A percentile compares a stretch with the other conserved stretches of the same genome.
Conservation (phyloP, 2,888 invertebrate species). For the Cheilosia pagana region DNA sequence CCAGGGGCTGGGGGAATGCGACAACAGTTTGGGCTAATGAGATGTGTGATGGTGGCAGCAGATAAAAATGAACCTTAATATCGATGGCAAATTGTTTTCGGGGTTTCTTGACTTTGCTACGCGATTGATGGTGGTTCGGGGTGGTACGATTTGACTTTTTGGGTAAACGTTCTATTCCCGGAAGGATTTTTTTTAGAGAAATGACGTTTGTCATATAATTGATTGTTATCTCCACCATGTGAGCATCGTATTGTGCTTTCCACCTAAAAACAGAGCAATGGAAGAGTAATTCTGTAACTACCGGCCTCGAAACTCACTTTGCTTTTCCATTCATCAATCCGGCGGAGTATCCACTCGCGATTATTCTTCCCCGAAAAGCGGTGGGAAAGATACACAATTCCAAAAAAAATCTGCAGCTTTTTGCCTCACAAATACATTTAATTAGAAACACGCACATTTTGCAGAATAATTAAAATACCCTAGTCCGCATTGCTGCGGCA, state of each 20-base stretch:
- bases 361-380: too few species aligned
- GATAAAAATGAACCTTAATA: slow-evolving; percentile 66
- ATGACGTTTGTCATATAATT: too few species aligned
- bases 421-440: slow-evolving; percentile 46
- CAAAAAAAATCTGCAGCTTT: slow-evolving; percentile 20
- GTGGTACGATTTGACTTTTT: neutral
- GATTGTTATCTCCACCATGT: too few species aligned
- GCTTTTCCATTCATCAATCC: too few species aligned
- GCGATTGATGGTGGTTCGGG: neutral
- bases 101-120: neutral
- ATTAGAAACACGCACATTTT: slow-evolving; percentile 56
- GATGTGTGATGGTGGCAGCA: slow-evolving; percentile 70
- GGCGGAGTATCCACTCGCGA: too few species aligned
- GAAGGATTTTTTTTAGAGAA: too few species aligned
- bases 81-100: slow-evolving; percentile 73
- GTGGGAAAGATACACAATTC: neutral
- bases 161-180: too few species aligned
- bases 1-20: slow-evolving; percentile 14
- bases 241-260: too few species aligned
- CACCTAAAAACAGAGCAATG: too few species aligned
- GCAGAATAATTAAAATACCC: slow-evolving; percentile 68
- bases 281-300: too few species aligned
- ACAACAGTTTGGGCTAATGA: slow-evolving; percentile 65
- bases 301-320: too few species aligned
- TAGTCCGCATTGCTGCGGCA: slow-evolving; percentile 33